Evolutionary conservation across 2,888 invertebrate species (phyloP), one percentile per base, ranked within the genome.

Genomic region (Aplocera efformata): DNA sequence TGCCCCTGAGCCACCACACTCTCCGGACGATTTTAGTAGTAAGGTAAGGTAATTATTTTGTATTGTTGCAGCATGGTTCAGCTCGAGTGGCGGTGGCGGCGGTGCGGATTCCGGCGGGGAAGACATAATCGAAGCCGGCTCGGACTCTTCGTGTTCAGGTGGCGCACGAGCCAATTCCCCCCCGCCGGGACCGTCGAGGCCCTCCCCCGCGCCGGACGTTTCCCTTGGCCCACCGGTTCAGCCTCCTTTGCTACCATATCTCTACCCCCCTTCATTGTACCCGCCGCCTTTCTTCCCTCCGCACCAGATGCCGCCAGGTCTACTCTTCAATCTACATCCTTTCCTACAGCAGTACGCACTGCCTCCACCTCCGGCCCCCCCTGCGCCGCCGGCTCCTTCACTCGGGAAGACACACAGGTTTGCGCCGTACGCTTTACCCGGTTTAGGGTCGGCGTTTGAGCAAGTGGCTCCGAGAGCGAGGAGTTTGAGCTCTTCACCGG

Each of bases 161-260:
- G 92, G 83, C 58, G 88, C 68, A 58, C 86, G 76, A 65, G 65
- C 91, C 70, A 58, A 90, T 80, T 78, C 91, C 55, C 84, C 90
- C 53, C 71, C 86, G n/a, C 66, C 85, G 6, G 90, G 91, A 0
- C 90, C 91, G n/a, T 91, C 91, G 53, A 63, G 88, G 43, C 82
- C 91, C 56, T 94, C 94, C 54, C 96, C 96, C 0, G 93, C 96
- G 51, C 97, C 97, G 10, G 98, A 98, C 85, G 97, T 97, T 50
- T 96, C 96, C 21, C 94, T 98, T 25, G 98, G 97, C 33, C 97
- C 97, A 25, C 97, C 97, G 29, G 94, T 97, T 30, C 97, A 97
- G 69, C 96, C 97, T 29, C 96, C 96, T 33, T 93, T 96, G 22
- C 94, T 98, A 71, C 97, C 98, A 57, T 98, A 98, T 89, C 92